Evolutionary conservation across 2,888 invertebrate genomes (phyloP).

Genomic region (Ormyrus pomaceus): DNA sequence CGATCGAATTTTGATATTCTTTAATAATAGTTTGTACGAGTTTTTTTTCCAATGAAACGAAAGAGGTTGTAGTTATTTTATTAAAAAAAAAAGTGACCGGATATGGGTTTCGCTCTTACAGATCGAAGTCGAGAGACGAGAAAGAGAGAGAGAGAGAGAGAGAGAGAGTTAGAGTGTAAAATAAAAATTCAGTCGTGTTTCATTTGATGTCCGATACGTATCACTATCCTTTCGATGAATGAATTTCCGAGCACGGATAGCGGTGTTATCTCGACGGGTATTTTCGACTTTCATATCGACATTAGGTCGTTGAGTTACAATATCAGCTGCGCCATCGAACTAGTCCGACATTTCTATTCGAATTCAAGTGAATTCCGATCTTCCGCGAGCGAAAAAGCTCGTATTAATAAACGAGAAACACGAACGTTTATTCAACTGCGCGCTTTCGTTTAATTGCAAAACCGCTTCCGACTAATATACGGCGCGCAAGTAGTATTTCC

Average conservation of each 20-base stretch:
- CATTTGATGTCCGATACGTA: slow-evolving; percentile 35
- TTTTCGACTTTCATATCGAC: slow-evolving; percentile 47
- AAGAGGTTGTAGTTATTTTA: not conserved
- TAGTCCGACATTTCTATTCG: slow-evolving; percentile 19
- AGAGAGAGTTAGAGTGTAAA: slow-evolving; percentile 1
- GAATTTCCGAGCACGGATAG: slow-evolving; percentile 24
- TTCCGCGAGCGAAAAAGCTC: too few relatives aligned
- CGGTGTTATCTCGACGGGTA: slow-evolving; percentile 34
- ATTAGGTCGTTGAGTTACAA: slow-evolving; percentile 38
- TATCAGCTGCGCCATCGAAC: slow-evolving; percentile 5
- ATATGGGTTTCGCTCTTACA: not conserved
- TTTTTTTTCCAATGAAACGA: not conserved
- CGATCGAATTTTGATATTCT: too few relatives aligned
- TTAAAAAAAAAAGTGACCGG: not conserved
- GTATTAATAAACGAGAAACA: too few relatives aligned
- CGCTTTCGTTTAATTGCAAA: not conserved
- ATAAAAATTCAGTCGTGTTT: slow-evolving; percentile 42
- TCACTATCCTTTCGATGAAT: slow-evolving; percentile 26
- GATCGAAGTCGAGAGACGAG: not conserved
- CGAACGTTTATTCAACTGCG: too few relatives aligned
- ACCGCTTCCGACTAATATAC: not conserved
- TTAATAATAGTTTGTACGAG: not conserved
- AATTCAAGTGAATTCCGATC: slow-evolving; percentile 8
- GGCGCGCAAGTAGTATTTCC: not conserved
- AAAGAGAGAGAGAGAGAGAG: too few relatives aligned